phyloP scores from a whole-genome alignment of 2,797 vertebrate genomes.

The Anas bernieri region DNA sequence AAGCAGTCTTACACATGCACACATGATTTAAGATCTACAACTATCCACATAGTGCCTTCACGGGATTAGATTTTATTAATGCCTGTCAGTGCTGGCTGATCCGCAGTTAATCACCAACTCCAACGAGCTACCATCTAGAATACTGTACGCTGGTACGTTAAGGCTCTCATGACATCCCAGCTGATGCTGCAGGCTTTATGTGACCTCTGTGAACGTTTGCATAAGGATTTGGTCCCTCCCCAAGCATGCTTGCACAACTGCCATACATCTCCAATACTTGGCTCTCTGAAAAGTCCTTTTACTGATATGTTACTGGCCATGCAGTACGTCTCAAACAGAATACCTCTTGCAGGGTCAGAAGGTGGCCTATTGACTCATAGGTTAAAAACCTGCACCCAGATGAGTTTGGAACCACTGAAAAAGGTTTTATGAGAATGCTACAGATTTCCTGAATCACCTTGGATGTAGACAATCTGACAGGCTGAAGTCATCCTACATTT shows the following conservation, averaged over 20 bases:
- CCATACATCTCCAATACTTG: background rate
- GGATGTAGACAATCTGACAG: background rate
- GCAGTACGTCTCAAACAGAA: background rate
- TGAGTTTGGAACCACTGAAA: background rate
- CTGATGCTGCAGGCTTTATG: background rate
- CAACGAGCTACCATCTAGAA: background rate
- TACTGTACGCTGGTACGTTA: background rate
- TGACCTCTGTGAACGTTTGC: background rate
- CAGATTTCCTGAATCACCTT: background rate
- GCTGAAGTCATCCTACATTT: background rate
- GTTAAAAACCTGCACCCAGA: background rate
- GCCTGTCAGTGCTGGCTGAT: background rate
- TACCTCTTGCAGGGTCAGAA: background rate
- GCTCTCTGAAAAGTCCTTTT: background rate
- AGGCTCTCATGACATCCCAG: background rate
- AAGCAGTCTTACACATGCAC: background rate
- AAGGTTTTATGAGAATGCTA: background rate
- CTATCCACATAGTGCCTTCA: background rate
- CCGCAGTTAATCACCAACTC: background rate
- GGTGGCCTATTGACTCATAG: background rate
- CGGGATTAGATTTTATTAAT: background rate
- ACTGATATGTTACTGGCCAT: background rate
- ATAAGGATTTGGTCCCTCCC: background rate
- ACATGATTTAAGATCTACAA: background rate
- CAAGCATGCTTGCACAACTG: background rate